Evolutionary conservation across 1,140 invertebrate genomes (phyloP), one percentile per base, ranked within the genome.

Genomic region (Drosophila baimaii): DNA sequence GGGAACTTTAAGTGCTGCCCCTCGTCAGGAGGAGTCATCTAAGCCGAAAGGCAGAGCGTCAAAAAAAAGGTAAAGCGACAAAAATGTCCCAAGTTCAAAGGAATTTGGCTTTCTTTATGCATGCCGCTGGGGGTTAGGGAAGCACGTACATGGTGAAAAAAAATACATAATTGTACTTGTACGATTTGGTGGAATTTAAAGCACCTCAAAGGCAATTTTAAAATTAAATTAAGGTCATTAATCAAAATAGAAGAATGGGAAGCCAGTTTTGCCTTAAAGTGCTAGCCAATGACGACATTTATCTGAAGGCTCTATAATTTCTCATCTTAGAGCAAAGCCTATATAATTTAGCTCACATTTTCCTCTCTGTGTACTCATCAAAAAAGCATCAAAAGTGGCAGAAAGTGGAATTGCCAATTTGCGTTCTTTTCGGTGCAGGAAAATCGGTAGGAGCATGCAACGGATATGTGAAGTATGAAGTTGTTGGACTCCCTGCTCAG

Each of bases 381-480:
- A 82, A 82, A 85, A 63, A 68, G 70, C 83, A 88, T 88, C 83
- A 79, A 65, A 68, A 82, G 79, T 85, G 79, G 64, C 75, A 79
- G 27, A 71, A 86, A 88, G 65, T 86, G 75, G 82, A 86, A 86
- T 88, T 79, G 83, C 79, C 82, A 85, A 85, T 85, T 85, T 82
- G 75, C 71, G 69, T 77, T 69, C 64, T 27, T 52, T 23, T 56
- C n/a, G 61, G 46, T 76, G 72, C 46, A 65, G 44, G 25, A 41
- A 56, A 52, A 63, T 55, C 44, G 43, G 43, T 5, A 17, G 44
- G 0, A 35, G 49, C 41, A 37, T 47, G 43, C 37, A 74, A 47
- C 29, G 72, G 35, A 39, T 61, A 47, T 37, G 39, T 71, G 39
- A 62, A 37, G 56, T 70, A 68, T 41, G 64, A 61, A 68, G 64